Evolutionary conservation across 2,113 vertebrate species (phyloP).

Genomic region (Neodon shergylaensis): DNA sequence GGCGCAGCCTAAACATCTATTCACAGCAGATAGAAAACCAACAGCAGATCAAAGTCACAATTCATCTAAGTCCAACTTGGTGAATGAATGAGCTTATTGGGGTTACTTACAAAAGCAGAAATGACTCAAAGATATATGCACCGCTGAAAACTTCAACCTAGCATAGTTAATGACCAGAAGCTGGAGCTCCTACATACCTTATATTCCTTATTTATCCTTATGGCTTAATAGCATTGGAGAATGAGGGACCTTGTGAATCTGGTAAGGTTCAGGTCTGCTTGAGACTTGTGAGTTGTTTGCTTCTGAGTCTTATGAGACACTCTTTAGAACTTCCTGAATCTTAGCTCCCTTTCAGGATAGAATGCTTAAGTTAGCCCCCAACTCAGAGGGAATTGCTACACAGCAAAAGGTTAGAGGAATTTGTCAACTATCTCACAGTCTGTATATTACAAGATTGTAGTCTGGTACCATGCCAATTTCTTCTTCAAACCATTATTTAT

Average conservation of each 20-base stretch:
- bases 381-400: neutral
- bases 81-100: neutral
- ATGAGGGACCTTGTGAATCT: neutral
- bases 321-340: neutral
- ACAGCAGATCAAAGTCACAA: neutral
- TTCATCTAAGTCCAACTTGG: neutral
- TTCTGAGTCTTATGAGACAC: neutral
- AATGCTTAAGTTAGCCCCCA: no score
- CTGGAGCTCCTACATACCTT: neutral
- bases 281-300: neutral
- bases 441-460: neutral
- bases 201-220: neutral
- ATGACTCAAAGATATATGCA: neutral
- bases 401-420: neutral
- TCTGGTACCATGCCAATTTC: neutral
- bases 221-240: neutral
- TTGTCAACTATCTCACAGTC: neutral
- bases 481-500: neutral
- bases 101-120: neutral
- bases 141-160: neutral
- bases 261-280: neutral
- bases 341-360: neutral
- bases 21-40: neutral
- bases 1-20: neutral
- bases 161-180: neutral